Evolutionary conservation across 1,140 invertebrate species (phyloP), one percentile per base, ranked within the genome.

Genomic region (Zeugodacus cucurbitae): DNA sequence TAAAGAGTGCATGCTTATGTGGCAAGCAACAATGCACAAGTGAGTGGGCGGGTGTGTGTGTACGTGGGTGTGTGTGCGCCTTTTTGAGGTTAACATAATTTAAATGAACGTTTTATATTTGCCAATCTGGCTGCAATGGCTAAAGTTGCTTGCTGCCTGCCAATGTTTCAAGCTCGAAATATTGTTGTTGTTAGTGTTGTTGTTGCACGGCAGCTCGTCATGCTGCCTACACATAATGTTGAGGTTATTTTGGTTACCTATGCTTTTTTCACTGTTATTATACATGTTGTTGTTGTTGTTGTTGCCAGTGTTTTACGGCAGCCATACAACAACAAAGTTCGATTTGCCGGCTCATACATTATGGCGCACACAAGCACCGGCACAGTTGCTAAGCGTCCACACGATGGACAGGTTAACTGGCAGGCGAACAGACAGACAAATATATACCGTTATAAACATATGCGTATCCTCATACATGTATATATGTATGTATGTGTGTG

Each of bases 21-120:
- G 41, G 44, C 37, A 26, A 17, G 74, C 41, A 41, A 7, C 34
- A 74, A 20, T 48, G 10, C 58, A 37, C 70, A 14, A 5, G 62
- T 67, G 22, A 22, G 22, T 26, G 22, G 22, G 7, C 22, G 5
- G 62, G 5, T 67, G 6, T 67, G 62, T 70, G 17, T 70, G 29
- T 78, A 20, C 1, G 74, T 48, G 41, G 22, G n/a, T 34, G 48
- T 86, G 85, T 37, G 85, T 37, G 57, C 22, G 54, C 26, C 29
- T 90, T 90, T 92, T 92, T 92, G 92, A 92, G 90, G 91, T 92
- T 92, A 91, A 92, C 91, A 91, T 92, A 91, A 92, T 91, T 91
- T 91, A 91, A 92, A 91, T 90, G 89, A 89, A 88, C 89, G 88
- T 88, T 86, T 86, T 82, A 82, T 82, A 82, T 82, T 48, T 48